Evolutionary conservation across 2,888 invertebrate species (phyloP).

Genomic region (Epistrophella euchroma): DNA sequence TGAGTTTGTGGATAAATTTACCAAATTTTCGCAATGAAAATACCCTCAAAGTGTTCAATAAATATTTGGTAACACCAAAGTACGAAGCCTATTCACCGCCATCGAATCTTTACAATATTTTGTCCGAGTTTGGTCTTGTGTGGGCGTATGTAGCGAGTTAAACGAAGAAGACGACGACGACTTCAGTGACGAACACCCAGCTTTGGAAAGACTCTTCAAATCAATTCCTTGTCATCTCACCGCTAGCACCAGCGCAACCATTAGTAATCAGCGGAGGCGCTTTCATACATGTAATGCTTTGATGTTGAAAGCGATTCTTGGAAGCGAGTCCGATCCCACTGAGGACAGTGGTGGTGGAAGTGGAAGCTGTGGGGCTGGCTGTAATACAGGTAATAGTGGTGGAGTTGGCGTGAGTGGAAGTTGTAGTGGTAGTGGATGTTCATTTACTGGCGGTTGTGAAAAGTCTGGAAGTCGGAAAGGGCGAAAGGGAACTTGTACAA

Average conservation of each 20-base stretch:
- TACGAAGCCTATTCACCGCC: slow-evolving; percentile 51
- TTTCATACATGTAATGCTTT: slow-evolving; percentile 82
- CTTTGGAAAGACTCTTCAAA: slow-evolving; percentile 55
- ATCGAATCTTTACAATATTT: slow-evolving; percentile 71
- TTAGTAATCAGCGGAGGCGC: slow-evolving; percentile 78
- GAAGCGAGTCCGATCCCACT: slow-evolving; percentile 80
- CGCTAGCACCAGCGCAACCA: slow-evolving; percentile 34
- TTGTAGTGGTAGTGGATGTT: slow-evolving; percentile 71
- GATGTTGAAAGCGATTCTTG: slow-evolving; percentile 83
- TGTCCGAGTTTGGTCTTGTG: slow-evolving; percentile 67
- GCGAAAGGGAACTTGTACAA: slow-evolving; percentile 76
- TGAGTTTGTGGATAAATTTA: background rate
- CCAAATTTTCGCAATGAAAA: slow-evolving; percentile 51
- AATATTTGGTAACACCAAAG: slow-evolving; percentile 32
- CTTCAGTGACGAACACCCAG: slow-evolving; percentile 37
- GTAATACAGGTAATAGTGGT: slow-evolving; percentile 57
- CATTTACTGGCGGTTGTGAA: slow-evolving; percentile 49
- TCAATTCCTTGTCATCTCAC: slow-evolving; percentile 42
- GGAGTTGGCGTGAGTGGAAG: slow-evolving; percentile 61
- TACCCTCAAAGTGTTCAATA: slow-evolving; percentile 26
- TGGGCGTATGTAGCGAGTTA: slow-evolving; percentile 72
- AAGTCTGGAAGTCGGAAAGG: slow-evolving; percentile 77
- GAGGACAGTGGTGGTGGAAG: slow-evolving; percentile 78
- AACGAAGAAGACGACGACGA: slow-evolving; percentile 78
- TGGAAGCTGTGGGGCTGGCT: slow-evolving; percentile 45